These are phyloP conservation scores for Podilymbus podiceps DNA, from an alignment of 2,113 vertebrate genomes.

Conservation along the genomic window DNA sequence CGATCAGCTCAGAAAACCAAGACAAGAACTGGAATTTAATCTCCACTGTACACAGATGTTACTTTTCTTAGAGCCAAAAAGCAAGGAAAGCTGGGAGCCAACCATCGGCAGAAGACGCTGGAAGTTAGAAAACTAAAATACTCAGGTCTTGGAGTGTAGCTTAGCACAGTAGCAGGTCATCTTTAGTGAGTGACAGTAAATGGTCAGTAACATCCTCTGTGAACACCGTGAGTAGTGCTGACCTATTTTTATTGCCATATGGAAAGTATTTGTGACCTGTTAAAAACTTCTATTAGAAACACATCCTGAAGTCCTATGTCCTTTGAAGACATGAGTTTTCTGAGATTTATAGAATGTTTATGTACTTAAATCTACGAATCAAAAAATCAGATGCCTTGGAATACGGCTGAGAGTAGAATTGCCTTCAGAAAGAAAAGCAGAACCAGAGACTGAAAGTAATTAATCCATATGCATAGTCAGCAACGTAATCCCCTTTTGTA, in stretches of 20 bases:
- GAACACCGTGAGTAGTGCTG: not conserved
- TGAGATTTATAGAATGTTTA: not conserved
- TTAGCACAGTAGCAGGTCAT: not conserved
- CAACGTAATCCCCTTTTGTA: constrained; percentile 42
- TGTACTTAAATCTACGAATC: not conserved
- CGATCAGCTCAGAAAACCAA: not conserved
- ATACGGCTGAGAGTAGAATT: not conserved
- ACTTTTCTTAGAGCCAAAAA: not conserved
- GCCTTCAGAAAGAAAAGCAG: constrained; percentile 28
- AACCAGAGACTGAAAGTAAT: constrained; percentile 39
- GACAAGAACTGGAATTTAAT: constrained; percentile 3
- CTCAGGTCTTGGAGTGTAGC: not conserved
- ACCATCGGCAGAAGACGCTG: not conserved
- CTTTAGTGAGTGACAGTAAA: not conserved
- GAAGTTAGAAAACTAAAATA: not conserved
- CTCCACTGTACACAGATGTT: not conserved
- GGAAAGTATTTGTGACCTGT: not conserved
- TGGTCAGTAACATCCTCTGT: not conserved
- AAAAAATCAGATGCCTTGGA: not conserved
- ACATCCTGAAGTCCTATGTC: not conserved
- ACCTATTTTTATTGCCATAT: not conserved
- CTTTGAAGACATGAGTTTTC: not conserved
- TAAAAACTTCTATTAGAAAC: not conserved
- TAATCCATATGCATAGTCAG: constrained; percentile 36
- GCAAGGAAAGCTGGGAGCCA: not conserved